Percentiles rank a stretch among this genome's conserved stretches.
Evolutionary conservation across 1,140 invertebrate genomes (phyloP).

Genomic region (Lordiphosa clarofinis): DNA sequence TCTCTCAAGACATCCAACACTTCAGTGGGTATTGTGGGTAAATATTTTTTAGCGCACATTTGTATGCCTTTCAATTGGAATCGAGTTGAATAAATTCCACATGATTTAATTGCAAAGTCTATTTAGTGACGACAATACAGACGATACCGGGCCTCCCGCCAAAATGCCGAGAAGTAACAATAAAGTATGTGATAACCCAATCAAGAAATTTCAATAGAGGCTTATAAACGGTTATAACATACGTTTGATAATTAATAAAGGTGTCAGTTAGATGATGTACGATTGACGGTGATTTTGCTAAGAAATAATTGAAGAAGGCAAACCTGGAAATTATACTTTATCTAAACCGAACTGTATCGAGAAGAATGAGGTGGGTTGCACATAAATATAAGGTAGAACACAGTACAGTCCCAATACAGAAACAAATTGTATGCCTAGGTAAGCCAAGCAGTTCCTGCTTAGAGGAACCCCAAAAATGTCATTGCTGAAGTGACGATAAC

Average conservation of each 20-base stretch:
- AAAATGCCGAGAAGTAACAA: constrained; percentile 4
- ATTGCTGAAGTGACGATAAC: no score
- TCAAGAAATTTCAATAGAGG: constrained; percentile 12
- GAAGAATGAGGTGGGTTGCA: no score
- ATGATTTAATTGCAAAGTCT: constrained; percentile 71
- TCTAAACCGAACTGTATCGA: no score
- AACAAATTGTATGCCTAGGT: no score
- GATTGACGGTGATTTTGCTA: no score
- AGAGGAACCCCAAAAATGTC: no score
- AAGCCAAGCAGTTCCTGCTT: no score
- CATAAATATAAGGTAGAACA: no score
- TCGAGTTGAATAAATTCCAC: constrained; percentile 73
- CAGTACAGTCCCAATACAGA: no score
- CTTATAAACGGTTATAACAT: constrained; percentile 7
- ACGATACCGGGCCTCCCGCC: constrained; percentile 11
- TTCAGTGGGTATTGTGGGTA: constrained; percentile 31
- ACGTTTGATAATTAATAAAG: not conserved
- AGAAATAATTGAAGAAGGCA: no score
- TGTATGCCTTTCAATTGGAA: constrained; percentile 71
- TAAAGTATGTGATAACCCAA: constrained; percentile 27
- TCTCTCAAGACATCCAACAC: constrained; percentile 13
- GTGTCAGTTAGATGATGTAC: no score
- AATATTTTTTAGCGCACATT: constrained; percentile 46
- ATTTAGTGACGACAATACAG: constrained; percentile 47
- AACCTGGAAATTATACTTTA: no score